A percentile compares a stretch with the other conserved stretches of the same genome.
Evolutionary conservation across 2,888 invertebrate species (phyloP).

Genomic region (Alloplasta piceator): DNA sequence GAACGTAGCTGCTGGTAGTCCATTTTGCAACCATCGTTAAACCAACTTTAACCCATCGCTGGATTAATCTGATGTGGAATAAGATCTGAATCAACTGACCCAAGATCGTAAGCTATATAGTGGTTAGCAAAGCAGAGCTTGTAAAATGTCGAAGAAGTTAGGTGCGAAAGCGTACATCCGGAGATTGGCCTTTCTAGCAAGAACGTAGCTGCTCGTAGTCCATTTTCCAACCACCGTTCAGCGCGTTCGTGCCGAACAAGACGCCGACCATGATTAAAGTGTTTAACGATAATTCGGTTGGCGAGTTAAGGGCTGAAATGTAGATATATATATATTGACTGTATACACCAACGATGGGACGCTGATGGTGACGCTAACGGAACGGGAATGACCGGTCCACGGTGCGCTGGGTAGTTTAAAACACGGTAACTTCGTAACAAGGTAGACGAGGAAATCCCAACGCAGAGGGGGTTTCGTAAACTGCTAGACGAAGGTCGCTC

Average conservation of each 20-base stretch:
- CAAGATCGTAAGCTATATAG: too few relatives aligned
- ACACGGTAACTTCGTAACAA: constrained; percentile 59
- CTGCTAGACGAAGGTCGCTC: constrained; percentile 14
- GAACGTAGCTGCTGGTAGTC: too few relatives aligned
- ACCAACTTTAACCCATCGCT: too few relatives aligned
- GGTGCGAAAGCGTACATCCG: too few relatives aligned
- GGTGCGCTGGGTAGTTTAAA: constrained; percentile 49
- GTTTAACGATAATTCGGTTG: constrained; percentile 61
- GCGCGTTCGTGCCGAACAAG: background rate
- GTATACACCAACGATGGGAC: too few relatives aligned
- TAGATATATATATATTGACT: background rate
- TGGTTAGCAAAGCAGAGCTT: too few relatives aligned
- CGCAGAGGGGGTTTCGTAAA: constrained; percentile 4
- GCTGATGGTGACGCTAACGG: constrained; percentile 14
- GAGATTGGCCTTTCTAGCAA: too few relatives aligned
- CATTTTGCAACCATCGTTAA: too few relatives aligned
- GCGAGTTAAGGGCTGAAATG: constrained; percentile 39
- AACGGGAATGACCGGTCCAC: background rate
- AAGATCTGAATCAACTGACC: too few relatives aligned
- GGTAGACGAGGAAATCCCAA: constrained; percentile 20
- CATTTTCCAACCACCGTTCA: background rate
- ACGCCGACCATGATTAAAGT: constrained; percentile 57
- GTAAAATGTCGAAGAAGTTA: too few relatives aligned
- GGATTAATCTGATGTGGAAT: too few relatives aligned
- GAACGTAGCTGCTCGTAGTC: too few relatives aligned